Evolutionary conservation across 2,113 vertebrate species (phyloP).

Genomic region (Ochotona curzoniae): DNA sequence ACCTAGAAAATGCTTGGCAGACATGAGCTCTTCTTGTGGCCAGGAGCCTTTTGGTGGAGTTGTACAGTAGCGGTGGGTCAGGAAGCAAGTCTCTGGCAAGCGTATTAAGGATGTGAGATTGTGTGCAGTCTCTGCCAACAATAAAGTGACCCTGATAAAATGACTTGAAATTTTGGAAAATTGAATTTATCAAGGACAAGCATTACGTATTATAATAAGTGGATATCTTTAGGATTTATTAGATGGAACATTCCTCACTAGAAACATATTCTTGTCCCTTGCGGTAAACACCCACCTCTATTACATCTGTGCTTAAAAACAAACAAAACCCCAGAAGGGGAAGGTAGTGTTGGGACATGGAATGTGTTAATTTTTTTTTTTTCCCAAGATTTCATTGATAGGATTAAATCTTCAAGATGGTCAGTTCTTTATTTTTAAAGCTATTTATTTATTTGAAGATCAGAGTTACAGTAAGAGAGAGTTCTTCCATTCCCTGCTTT

Average conservation of each 20-base stretch:
- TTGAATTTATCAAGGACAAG: background rate
- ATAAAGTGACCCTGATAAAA: background rate
- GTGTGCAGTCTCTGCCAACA: conserved; percentile 17
- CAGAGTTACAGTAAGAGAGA: too few species aligned
- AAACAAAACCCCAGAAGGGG: background rate
- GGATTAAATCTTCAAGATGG: too few species aligned
- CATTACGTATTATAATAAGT: background rate
- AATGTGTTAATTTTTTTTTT: background rate
- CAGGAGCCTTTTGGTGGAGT: background rate
- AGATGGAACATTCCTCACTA: background rate
- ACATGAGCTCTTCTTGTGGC: background rate
- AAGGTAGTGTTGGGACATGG: background rate
- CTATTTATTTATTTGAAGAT: too few species aligned
- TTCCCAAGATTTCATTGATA: too few species aligned
- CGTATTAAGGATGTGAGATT: background rate
- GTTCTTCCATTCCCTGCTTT: too few species aligned
- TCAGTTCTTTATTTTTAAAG: too few species aligned
- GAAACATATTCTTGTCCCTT: background rate
- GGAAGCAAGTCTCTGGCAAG: background rate
- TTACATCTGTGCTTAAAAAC: background rate
- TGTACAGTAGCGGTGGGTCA: background rate
- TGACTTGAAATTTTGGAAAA: conserved; percentile 27
- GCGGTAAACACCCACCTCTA: background rate
- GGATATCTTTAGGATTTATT: background rate
- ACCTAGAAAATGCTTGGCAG: background rate